A percentile compares a stretch with the other conserved stretches of the same genome.
phyloP scores from a whole-genome alignment of 1,140 invertebrate species.

The Stenopsyche tienmushanensis region DNA sequence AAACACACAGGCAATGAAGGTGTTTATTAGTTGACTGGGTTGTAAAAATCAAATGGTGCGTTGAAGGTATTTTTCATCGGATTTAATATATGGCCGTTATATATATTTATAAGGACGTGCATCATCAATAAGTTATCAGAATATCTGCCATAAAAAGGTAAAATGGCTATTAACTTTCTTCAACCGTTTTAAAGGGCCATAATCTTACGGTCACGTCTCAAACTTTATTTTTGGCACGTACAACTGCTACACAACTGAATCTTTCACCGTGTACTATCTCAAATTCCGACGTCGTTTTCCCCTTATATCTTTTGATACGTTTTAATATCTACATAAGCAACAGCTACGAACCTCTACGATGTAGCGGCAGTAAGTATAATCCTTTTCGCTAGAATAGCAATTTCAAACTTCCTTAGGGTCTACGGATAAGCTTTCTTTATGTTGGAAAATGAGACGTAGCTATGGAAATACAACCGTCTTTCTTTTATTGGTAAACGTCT shows the following conservation, averaged over 20 bases:
- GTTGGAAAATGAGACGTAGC: conserved; percentile 43
- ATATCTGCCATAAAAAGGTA: no score
- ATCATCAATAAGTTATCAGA: no score
- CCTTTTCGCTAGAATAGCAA: conserved; percentile 61
- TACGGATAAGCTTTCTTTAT: conserved; percentile 61
- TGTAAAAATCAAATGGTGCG: no score
- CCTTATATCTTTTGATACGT: conserved; percentile 40
- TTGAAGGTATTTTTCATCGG: no score
- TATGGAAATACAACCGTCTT: conserved; percentile 20
- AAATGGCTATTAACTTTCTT: conserved; percentile 28
- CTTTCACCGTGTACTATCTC: conserved; percentile 42
- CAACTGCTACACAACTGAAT: conserved; percentile 30
- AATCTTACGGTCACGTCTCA: conserved; percentile 35
- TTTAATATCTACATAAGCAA: conserved; percentile 42
- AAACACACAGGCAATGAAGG: no score
- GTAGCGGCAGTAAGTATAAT: conserved; percentile 58
- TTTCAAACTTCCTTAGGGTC: conserved; percentile 61
- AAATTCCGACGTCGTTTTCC: conserved; percentile 36
- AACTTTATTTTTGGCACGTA: conserved; percentile 38
- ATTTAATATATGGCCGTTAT: no score
- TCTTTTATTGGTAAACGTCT: conserved; percentile 17
- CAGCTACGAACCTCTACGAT: conserved; percentile 46
- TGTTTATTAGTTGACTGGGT: no score
- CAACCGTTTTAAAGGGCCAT: conserved; percentile 27
- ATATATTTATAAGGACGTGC: no score